phyloP scores from a whole-genome alignment of 2,113 vertebrate species.

The Ammodytes dubius region DNA sequence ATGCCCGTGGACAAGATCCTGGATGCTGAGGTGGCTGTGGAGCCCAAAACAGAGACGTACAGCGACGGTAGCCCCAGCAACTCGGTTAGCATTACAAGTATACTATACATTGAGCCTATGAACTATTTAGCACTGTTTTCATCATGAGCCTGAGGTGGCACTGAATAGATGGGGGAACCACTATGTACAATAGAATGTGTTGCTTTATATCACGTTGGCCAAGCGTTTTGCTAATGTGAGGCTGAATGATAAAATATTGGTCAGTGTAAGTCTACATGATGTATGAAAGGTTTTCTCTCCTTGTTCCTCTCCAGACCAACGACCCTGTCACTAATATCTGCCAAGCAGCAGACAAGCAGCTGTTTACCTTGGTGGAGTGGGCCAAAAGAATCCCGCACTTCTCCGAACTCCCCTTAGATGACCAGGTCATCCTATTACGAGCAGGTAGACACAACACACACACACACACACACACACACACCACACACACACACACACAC shows the following conservation, averaged over 20 bases:
- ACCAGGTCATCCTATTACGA: slow-evolving; percentile 95
- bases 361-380: slow-evolving; percentile 97
- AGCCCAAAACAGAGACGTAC: slow-evolving; percentile 92
- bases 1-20: slow-evolving; percentile 98
- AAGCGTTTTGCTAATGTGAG: background rate
- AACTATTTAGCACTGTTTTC: slow-evolving; percentile 1
- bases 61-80: slow-evolving; percentile 87
- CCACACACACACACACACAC: no score
- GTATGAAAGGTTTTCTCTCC: background rate
- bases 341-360: slow-evolving; percentile 96
- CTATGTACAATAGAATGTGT: background rate
- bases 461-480: background rate
- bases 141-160: background rate
- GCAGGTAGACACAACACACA: slow-evolving; percentile 85
- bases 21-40: slow-evolving; percentile 94
- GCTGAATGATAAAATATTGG: background rate
- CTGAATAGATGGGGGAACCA: background rate
- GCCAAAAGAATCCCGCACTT: slow-evolving; percentile 97
- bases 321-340: slow-evolving; percentile 98
- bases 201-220: background rate
- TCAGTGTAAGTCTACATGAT: background rate
- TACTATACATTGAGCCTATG: background rate
- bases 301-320: slow-evolving; percentile 85
- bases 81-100: slow-evolving; percentile 84
- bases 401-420: slow-evolving; percentile 92